A percentile compares a stretch with the other conserved stretches of the same genome.
Evolutionary conservation across 2,797 vertebrate genomes (phyloP).

Genomic region (Pangasius djambal): DNA sequence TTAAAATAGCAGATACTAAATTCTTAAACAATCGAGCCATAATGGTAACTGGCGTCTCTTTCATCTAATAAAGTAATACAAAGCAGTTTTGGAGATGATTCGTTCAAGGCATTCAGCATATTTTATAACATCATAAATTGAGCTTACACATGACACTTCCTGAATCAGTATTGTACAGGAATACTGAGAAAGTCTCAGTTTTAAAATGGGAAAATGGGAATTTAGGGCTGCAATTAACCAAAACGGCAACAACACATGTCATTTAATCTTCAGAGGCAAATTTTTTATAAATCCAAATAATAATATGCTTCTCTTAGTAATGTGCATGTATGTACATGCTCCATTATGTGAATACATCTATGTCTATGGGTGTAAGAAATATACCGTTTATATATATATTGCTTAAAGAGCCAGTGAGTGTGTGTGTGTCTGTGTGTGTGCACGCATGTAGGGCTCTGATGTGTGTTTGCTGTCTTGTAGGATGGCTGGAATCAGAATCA

Average conservation of each 20-base stretch:
- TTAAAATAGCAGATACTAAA: background rate
- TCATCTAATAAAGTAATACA: background rate
- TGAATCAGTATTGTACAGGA: background rate
- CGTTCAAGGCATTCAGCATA: background rate
- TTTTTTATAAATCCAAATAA: background rate
- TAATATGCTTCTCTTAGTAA: background rate
- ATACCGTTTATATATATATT: background rate
- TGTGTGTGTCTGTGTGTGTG: background rate
- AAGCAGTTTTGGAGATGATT: background rate
- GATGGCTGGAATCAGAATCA: slow-evolving; percentile 99
- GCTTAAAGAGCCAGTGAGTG: background rate
- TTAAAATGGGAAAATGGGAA: background rate
- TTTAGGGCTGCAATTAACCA: background rate
- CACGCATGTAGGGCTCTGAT: background rate
- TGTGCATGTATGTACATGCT: background rate
- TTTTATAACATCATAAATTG: background rate
- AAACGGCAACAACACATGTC: background rate
- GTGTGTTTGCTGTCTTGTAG: slow-evolving; percentile 65
- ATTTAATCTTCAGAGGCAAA: background rate
- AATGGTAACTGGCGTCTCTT: background rate
- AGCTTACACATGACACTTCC: background rate
- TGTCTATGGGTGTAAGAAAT: background rate
- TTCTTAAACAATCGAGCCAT: background rate
- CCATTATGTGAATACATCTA: background rate
- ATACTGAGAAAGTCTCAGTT: background rate